Base-by-base conservation (phyloP, 1,140 invertebrate genomes). In the Diplogasteroides magnus region DNA sequence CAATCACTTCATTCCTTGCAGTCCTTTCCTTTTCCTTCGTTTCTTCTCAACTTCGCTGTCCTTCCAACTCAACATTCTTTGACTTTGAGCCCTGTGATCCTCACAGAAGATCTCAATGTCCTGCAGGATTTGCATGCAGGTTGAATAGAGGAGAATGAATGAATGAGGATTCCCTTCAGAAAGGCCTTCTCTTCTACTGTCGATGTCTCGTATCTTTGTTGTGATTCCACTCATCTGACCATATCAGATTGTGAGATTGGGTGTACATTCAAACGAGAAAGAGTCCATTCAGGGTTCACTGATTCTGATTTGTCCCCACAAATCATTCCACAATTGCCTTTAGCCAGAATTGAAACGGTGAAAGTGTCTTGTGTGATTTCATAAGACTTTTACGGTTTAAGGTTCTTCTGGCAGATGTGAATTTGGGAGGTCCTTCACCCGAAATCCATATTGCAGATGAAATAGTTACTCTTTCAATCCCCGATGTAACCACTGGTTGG, bases 1-100 rank as follows among this genome's bases (percentile, higher is more conserved):
- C 48, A 63, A 63, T 32, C 31, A 31, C 60, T 61, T 28, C 6
- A 15, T 29, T 6, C 23, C 27, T 11, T 25, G 14, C 2, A 13
- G 26, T 26, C 6, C 59, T 29, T 29, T 28, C 25, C 26, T 61
- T 61, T 29, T 61, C 59, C 59, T 61, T 6, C 37, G 28, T 65
- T n/a, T n/a, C n/a, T n/a, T 48, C 37, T 6, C 37, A 48, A 48
- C 37, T 48, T 6, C 37, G 19, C 6, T 48, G 37, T 48, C 37
- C 37, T 6, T 6, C 6, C 37, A 19, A 19, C 19, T 6, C 37
- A 19, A 11, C 37, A 6, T 48, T 48, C 37, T 48, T 48, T 19
- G 37, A 48, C 19, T 48, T 48, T 19, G 37, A 48, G 19, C 6
- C 37, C 6, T 48, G 37, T 19, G 37, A 48, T 48, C 37, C 37